These are phyloP conservation scores for Spea multiplicata DNA, from an alignment of 2,113 vertebrate species.

Conservation along the genomic window DNA sequence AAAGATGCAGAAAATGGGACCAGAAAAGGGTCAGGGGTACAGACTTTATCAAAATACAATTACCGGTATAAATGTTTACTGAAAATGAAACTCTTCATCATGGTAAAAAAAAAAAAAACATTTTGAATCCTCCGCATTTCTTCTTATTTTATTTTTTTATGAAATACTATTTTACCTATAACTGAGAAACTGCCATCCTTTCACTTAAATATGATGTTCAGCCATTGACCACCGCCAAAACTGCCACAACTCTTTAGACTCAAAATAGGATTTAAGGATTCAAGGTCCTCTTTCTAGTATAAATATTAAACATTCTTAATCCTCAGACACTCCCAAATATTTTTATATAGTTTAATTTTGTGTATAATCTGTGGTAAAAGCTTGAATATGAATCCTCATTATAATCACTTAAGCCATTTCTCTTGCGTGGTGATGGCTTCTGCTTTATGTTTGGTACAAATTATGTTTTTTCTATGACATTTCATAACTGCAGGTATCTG, in stretches of 20 bases:
- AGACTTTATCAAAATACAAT: too few species aligned
- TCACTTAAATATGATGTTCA: too few species aligned
- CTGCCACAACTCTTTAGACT: background rate
- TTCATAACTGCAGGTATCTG: constrained; percentile 32
- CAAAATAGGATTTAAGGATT: background rate
- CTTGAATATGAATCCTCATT: background rate
- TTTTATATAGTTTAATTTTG: constrained; percentile 14
- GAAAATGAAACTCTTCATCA: too few species aligned
- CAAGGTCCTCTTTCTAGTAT: background rate
- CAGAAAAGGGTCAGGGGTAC: too few species aligned
- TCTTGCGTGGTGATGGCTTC: constrained; percentile 13
- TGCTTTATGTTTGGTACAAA: constrained; percentile 14
- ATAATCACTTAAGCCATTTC: background rate
- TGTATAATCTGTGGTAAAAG: constrained; percentile 19
- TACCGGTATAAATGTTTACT: too few species aligned
- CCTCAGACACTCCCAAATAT: constrained; percentile 15
- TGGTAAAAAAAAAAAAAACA: too few species aligned
- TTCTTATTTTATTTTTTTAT: too few species aligned
- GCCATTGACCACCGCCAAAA: background rate
- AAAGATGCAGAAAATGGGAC: too few species aligned
- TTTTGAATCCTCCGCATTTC: too few species aligned
- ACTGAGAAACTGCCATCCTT: too few species aligned
- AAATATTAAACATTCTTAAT: constrained; percentile 10
- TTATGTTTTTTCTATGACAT: constrained; percentile 5
- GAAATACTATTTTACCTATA: too few species aligned